Percentiles rank a stretch among this genome's conserved stretches.
Conservation (phyloP, 2,797 vertebrate genomes). For the Muscicapa striata region DNA sequence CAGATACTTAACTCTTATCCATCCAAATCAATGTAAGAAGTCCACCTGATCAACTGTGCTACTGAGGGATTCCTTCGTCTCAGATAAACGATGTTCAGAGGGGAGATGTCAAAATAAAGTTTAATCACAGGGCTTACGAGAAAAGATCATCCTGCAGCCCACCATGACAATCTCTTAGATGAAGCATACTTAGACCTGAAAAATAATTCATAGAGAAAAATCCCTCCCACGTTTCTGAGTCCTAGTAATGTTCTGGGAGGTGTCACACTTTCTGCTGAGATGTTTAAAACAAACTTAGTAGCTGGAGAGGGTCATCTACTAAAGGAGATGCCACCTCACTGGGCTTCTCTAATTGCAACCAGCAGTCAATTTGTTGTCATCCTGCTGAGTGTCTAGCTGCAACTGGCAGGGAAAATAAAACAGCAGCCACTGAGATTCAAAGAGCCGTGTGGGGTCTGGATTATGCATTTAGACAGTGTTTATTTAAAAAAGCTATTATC, state of each 20-base stretch:
- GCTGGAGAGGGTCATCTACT: neutral
- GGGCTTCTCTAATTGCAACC: neutral
- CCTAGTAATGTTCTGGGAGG: neutral
- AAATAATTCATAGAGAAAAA: neutral
- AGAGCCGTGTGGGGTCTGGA: slow-evolving; percentile 13
- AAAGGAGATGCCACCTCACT: neutral
- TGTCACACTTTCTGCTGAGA: neutral
- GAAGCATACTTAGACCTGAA: neutral
- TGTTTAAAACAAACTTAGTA: neutral
- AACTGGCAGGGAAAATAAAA: neutral
- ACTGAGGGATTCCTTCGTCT: neutral
- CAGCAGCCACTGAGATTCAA: slow-evolving; percentile 31
- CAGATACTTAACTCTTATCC: neutral
- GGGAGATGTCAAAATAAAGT: neutral
- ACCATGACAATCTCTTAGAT: neutral
- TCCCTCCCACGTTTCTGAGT: neutral
- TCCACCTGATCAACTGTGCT: neutral
- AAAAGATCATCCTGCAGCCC: neutral
- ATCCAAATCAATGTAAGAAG: neutral
- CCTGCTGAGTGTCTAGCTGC: neutral
- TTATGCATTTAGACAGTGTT: slow-evolving; percentile 51
- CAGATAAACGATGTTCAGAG: neutral
- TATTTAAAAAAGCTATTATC: slow-evolving; percentile 61
- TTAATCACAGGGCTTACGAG: neutral
- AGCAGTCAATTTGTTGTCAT: slow-evolving; percentile 6